Evolutionary conservation across 2,888 invertebrate species (phyloP), one percentile per base, ranked within the genome.

Genomic region (Harpalus rubripes): DNA sequence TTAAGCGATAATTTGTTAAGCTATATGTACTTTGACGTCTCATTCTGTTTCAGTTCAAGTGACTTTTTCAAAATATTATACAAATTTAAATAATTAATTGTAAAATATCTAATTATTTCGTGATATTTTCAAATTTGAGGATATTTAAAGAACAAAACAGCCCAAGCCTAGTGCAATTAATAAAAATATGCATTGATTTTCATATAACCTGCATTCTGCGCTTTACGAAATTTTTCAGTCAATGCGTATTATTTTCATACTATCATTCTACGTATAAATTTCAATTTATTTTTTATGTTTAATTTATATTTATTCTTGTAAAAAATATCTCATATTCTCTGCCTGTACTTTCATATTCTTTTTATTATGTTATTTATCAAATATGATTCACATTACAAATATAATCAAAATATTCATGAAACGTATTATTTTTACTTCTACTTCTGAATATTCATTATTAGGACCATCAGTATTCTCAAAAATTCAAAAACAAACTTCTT

Each of bases 351-450:
- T 52, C 8, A 52, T 52, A 12, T 52, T 52, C 7, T 10, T 52
- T 22, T 32, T 32, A 32, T 5, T 52, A 52, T 52, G 44, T 52
- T 52, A 10, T 4, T 8, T 52, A 44, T 1, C 44, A 52, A 52
- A 52, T 52, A 52, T 52, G 44, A 10, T 52, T 52, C 44, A 52
- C 10, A 52, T 52, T 52, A 12, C 44, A 52, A 52, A 52, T 52
- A 12, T 52, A 52, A 52, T 52, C 44, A 12, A 52, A 52, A 52
- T 52, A 52, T 52, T 52, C 44, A 52, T 52, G 44, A 52, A 52
- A 52, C 44, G 12, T 52, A 52, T 52, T 52, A 32, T 22, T 22
- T n/a, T n/a, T n/a, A n/a, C 22, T 22, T 22, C 22, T 22, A 44
- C 44, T 10, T 52, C 44, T 52, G 44, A 52, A 52, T 52, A 52